Evolutionary conservation across 1,140 invertebrate genomes (phyloP).

Genomic region (Ectropis grisescens): DNA sequence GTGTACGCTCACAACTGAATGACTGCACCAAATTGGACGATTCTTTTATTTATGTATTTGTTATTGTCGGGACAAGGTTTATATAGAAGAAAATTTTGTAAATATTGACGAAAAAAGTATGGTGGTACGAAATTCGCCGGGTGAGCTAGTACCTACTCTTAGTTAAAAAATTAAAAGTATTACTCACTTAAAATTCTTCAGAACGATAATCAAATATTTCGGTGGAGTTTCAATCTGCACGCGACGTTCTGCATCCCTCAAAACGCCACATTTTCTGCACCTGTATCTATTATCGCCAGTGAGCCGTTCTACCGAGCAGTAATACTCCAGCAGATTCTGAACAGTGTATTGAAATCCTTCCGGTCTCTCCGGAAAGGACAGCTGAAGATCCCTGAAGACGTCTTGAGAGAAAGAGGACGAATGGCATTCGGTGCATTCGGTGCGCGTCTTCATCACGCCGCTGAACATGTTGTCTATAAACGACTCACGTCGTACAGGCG

Average conservation of each 20-base stretch:
- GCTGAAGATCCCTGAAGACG: conserved; percentile 83
- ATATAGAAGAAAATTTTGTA: no score
- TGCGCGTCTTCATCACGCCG: conserved; percentile 79
- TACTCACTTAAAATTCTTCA: conserved; percentile 86
- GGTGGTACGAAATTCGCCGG: no score
- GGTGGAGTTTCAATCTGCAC: conserved; percentile 81
- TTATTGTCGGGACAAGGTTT: no score
- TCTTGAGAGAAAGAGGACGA: conserved; percentile 80
- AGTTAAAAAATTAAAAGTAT: no score
- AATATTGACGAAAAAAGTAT: no score
- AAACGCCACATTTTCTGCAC: conserved; percentile 80
- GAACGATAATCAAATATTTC: conserved; percentile 81
- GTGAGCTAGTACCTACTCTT: no score
- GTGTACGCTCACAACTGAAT: no score
- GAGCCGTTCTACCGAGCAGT: conserved; percentile 81
- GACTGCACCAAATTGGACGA: no score
- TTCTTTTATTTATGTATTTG: no score
- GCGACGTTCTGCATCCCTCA: conserved; percentile 82
- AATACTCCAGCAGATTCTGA: conserved; percentile 81
- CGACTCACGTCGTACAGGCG: conserved; percentile 31
- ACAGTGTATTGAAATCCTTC: conserved; percentile 71
- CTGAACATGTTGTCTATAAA: conserved; percentile 71
- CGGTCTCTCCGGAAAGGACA: conserved; percentile 82
- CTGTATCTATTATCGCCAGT: conserved; percentile 85
- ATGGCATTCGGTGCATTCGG: conserved; percentile 79